These are phyloP conservation scores for Hydrolagus affinis DNA, from an alignment of 2,113 vertebrate genomes.

Conservation along the genomic window DNA sequence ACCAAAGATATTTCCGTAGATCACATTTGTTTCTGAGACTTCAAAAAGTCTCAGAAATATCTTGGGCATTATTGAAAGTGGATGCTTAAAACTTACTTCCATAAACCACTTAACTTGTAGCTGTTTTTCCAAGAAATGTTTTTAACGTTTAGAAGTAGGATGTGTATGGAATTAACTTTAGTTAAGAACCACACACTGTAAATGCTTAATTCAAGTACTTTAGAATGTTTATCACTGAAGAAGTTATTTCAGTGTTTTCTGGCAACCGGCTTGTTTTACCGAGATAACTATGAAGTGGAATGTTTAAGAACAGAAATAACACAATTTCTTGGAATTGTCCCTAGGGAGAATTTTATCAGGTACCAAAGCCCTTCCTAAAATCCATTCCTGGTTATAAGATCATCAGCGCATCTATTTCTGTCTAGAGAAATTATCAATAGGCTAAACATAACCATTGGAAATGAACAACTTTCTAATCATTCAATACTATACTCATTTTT, in stretches of 20 bases:
- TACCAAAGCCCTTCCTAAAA: slow-evolving; percentile 8
- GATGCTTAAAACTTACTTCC: not conserved
- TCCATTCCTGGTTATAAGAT: slow-evolving; percentile 6
- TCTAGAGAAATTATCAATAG: not conserved
- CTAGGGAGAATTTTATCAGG: slow-evolving; percentile 1
- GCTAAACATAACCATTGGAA: not conserved
- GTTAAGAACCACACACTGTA: slow-evolving; percentile 12
- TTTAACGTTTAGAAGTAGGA: not conserved
- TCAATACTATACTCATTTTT: not conserved
- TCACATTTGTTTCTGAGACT: too few relatives aligned
- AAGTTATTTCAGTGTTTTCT: slow-evolving; percentile 26
- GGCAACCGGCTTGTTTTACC: slow-evolving; percentile 23
- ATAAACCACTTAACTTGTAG: not conserved
- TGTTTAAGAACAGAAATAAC: slow-evolving; percentile 17
- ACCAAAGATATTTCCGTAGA: too few relatives aligned
- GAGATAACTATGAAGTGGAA: slow-evolving; percentile 32
- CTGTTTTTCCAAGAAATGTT: not conserved
- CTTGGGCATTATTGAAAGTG: too few relatives aligned
- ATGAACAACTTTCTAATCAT: not conserved
- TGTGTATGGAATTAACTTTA: not conserved
- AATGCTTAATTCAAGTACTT: slow-evolving; percentile 25
- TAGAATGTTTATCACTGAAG: slow-evolving; percentile 13
- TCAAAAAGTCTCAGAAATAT: too few relatives aligned
- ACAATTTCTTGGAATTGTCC: slow-evolving; percentile 29
- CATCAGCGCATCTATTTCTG: not conserved